Base-by-base conservation (phyloP, 2,888 invertebrate genomes). In the Mechanitis mazaeus region DNA sequence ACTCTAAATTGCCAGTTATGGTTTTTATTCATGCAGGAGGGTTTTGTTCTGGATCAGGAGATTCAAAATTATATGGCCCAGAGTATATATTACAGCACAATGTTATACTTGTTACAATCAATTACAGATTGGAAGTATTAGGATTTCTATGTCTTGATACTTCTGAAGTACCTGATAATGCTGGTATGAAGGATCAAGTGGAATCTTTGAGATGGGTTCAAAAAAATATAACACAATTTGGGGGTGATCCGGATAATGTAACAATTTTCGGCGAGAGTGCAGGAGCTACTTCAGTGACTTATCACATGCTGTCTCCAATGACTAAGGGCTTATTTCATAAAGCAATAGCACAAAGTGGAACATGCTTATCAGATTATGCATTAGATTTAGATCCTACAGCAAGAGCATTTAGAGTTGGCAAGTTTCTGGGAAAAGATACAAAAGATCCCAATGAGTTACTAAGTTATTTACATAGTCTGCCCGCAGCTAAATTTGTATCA, bases 21-120 rank as follows among this genome's bases (percentile, higher is more conserved):
- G 77, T 86, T 0, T 86, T 74, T 65, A 76, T 86, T 35, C 85
- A 86, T 56, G 85, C 84, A 9, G 86, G 86, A 6, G 77, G 72
- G 3, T 84, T 72, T 64, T 71, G 71, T 61, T 72, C 72, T 4
- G 84, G 85, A 3, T 77, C 78, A 1, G 81, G 81, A 3, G 68
- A 81, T 55, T 63, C 71, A 4, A 76, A 77, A 3, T 56, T 70
- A 9, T 75, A 74, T 50, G 84, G 85, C 1, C 83, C 86, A 7
- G 74, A 81, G 50, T 80, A 78, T 55, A 65, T 87, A 3, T 69
- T 87, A 60, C 77, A 75, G 63, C 80, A 85, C 60, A 74, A 84
- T 64, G 76, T 85, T 12, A 72, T 86, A 45, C 66, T 85, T 20
- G 84, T 86, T 0, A 86, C 87, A 11, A 61, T 85, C 0, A 86